These are phyloP conservation scores for Volucella zonaria DNA, from an alignment of 2,888 invertebrate species.

Conservation along the genomic window DNA sequence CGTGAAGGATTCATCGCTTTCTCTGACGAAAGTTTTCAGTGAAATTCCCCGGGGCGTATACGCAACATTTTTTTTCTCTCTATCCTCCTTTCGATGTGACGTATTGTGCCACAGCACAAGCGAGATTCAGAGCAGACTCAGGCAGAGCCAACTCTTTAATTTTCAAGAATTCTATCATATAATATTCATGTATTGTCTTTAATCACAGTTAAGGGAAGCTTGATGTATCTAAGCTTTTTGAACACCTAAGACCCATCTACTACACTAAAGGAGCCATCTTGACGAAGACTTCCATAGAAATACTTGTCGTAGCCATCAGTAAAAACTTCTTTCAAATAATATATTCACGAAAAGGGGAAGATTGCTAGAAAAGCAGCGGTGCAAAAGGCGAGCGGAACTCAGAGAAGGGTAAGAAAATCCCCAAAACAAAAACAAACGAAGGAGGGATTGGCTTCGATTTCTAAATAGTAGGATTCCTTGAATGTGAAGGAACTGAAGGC, in stretches of 20 bases:
- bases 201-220: not conserved
- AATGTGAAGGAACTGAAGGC: too few relatives aligned
- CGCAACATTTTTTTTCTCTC: constrained; percentile 12
- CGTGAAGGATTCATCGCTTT: not conserved
- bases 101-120: not conserved
- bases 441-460: too few relatives aligned
- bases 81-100: not conserved
- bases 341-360: too few relatives aligned
- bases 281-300: too few relatives aligned
- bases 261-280: too few relatives aligned
- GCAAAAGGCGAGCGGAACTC: too few relatives aligned
- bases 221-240: not conserved
- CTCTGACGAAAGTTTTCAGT: not conserved
- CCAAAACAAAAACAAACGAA: too few relatives aligned
- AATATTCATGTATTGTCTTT: constrained; percentile 17
- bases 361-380: too few relatives aligned
- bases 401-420: too few relatives aligned
- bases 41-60: constrained; percentile 16
- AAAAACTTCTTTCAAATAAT: too few relatives aligned
- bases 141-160: not conserved
- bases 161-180: not conserved
- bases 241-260: not conserved
- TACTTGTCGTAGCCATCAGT: too few relatives aligned
- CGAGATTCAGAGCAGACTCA: not conserved
- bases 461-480: too few relatives aligned